phyloP scores from a whole-genome alignment of 2,797 vertebrate genomes.

The Chrosomus eos region DNA sequence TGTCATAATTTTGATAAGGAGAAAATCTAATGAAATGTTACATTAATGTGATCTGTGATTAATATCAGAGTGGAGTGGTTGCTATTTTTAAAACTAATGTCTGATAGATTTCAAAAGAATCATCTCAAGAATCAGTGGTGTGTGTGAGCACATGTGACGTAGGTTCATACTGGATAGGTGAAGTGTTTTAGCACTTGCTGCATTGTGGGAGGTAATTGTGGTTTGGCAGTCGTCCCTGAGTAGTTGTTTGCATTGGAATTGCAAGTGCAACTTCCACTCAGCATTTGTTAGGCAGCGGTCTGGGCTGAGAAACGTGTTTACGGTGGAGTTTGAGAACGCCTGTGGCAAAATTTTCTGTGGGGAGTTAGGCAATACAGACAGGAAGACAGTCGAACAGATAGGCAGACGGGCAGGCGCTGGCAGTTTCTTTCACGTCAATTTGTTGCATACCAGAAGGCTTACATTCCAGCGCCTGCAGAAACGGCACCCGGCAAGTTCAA shows the following conservation, averaged over 20 bases:
- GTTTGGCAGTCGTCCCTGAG: constrained; percentile 55
- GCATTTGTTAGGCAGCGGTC: constrained; percentile 30
- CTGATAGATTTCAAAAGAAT: neutral
- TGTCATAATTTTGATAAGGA: neutral
- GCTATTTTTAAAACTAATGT: neutral
- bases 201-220: constrained; percentile 51
- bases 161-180: constrained; percentile 23
- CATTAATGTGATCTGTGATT: neutral
- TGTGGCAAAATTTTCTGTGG: constrained; percentile 37
- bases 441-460: constrained; percentile 72
- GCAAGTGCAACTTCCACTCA: constrained; percentile 34
- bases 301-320: constrained; percentile 32
- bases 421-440: constrained; percentile 65
- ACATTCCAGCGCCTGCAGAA: constrained; percentile 66
- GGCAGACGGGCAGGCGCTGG: constrained; percentile 62
- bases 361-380: constrained; percentile 60
- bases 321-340: constrained; percentile 21
- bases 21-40: neutral
- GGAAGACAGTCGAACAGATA: constrained; percentile 47
- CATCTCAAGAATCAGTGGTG: neutral
- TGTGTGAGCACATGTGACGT: neutral
- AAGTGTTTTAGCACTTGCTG: constrained; percentile 40
- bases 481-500: constrained; percentile 75
- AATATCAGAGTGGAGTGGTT: neutral
- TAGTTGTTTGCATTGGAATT: constrained; percentile 51